Conservation (phyloP, 2,888 invertebrate genomes). For the Aquatica leii region DNA sequence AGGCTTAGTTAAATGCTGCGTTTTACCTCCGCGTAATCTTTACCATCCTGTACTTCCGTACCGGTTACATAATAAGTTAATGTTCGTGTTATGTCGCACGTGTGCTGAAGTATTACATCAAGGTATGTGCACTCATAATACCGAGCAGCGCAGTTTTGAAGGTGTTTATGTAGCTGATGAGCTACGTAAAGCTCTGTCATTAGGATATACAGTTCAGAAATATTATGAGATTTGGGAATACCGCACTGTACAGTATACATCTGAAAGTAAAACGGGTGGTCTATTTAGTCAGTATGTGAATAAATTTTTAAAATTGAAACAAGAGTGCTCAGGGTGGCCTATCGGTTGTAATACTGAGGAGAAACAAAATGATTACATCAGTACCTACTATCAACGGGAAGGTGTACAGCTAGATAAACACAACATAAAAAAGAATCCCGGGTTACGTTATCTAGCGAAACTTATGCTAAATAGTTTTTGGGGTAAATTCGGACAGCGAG, state of each 20-base stretch:
- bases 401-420: neutral
- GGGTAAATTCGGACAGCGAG: constrained; percentile 7
- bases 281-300: neutral
- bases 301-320: neutral
- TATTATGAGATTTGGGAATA: constrained; percentile 19
- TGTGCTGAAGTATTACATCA: neutral
- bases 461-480: constrained; percentile 19
- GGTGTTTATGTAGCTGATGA: neutral
- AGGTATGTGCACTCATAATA: neutral
- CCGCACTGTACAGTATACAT: neutral
- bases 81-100: constrained; percentile 8
- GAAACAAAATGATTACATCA: neutral
- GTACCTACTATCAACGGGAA: neutral
- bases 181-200: neutral
- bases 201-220: constrained; percentile 44
- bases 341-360: neutral
- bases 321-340: neutral
- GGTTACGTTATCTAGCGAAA: neutral
- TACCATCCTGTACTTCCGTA: constrained; percentile 9
- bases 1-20: constrained; percentile 1
- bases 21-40: constrained; percentile 2
- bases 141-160: no score
- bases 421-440: neutral
- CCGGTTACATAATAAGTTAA: neutral
- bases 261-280: constrained; percentile 8